Evolutionary conservation across 2,797 vertebrate species (phyloP), one percentile per base, ranked within the genome.

Genomic region (Molossus alvarezi): DNA sequence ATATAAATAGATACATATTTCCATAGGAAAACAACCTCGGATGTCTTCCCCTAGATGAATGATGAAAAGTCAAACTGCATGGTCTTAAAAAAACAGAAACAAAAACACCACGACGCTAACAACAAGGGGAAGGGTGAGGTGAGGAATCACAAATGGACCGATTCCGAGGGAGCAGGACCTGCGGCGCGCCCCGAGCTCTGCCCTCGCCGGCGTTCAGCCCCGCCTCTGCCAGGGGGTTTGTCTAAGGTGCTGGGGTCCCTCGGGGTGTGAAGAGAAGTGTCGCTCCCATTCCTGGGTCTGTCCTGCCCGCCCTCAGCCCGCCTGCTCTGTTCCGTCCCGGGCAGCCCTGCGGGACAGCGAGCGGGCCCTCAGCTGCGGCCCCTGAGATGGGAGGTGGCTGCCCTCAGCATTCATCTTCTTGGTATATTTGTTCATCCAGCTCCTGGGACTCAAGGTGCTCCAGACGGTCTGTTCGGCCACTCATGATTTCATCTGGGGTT

Each of bases 401-500:
- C 92, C 98, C 98, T 99, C 98, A 99, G 98, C 99, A 99, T 82
- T 99, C 99, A 41, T 99, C 99, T 98, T 99, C 99, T 91, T 99
- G 99, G 98, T 99, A 99, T 97, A 99, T 99, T 97, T 99, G 99
- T 97, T 99, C 99, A 79, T 99, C 99, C 97, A 99, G 98, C 98
- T 99, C 99, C 98, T 99, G 99, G 3, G 99, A 99, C 98, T 99
- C 99, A 91, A 99, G 98, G 98, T 99, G 99, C 97, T 99, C 99
- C 29, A 99, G 98, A 64, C 99, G 99, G 96, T 99, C 99, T 15
- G 99, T 99, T 98, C 99, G 99, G 72, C 99, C 99, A 57, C 99
- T 99, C 99, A 99, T 99, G 65, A 99, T 99, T 98, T 99, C 99
- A 1, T 99, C 99, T 0, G 99, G 99, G 51, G 99, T 99, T 98